Conservation (phyloP, 1,140 invertebrate genomes). For the Araneus ventricosus region DNA sequence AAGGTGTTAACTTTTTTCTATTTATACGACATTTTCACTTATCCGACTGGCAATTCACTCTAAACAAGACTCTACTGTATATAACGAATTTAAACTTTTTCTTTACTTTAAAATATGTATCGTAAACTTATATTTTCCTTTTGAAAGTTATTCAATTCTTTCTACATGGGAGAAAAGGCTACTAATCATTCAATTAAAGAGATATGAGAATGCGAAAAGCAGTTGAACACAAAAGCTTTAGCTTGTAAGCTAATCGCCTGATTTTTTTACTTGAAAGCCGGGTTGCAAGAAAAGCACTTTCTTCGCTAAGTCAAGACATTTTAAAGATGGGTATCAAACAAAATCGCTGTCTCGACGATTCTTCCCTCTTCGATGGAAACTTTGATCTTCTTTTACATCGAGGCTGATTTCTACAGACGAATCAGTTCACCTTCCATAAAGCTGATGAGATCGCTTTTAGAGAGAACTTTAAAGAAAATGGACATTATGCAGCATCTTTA, state of each 20-base stretch:
- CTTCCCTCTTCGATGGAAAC: neutral
- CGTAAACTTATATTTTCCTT: no score
- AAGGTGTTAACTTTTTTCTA: no score
- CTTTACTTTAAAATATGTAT: no score
- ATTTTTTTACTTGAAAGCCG: neutral
- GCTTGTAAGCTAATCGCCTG: no score
- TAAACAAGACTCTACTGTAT: no score
- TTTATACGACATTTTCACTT: no score
- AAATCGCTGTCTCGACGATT: neutral
- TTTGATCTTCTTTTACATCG: conserved; percentile 2
- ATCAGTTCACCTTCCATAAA: neutral
- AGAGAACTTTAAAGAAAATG: neutral
- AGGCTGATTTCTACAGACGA: neutral
- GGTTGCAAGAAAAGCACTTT: conserved; percentile 1
- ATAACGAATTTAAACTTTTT: no score
- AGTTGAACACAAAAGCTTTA: neutral
- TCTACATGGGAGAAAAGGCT: no score
- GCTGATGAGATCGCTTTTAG: neutral
- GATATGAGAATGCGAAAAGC: neutral
- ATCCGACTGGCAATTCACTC: no score
- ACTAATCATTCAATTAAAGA: neutral
- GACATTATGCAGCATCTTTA: neutral
- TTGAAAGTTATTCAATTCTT: no score
- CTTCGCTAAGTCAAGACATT: neutral
- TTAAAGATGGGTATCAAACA: neutral